A percentile compares a stretch with the other conserved stretches of the same genome.
phyloP scores from a whole-genome alignment of 2,797 vertebrate genomes.

The Danio kyathit region DNA sequence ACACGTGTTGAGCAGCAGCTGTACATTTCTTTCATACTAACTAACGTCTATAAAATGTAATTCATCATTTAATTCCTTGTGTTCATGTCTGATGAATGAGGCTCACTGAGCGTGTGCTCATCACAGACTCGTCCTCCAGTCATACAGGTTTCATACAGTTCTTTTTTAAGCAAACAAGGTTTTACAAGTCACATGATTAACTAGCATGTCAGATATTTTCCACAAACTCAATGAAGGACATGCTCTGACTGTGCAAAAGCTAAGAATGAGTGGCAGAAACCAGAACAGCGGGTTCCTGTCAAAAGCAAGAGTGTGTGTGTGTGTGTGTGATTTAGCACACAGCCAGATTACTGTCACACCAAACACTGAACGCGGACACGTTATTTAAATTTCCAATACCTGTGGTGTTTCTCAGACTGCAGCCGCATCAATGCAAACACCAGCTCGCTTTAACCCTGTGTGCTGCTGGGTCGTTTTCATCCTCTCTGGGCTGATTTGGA shows the following conservation, averaged over 20 bases:
- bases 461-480: too few species aligned
- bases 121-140: background rate
- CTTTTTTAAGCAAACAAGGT: background rate
- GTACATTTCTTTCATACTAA: too few species aligned
- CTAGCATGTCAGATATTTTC: background rate
- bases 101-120: background rate
- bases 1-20: too few species aligned
- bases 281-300: slow-evolving; percentile 25
- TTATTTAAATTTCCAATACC: background rate
- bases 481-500: too few species aligned
- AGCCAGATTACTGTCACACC: background rate
- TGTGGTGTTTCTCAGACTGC: background rate
- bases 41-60: too few species aligned
- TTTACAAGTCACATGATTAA: background rate
- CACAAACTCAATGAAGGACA: background rate
- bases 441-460: too few species aligned
- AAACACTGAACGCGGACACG: background rate
- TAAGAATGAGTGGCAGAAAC: slow-evolving; percentile 12
- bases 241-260: background rate
- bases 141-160: background rate
- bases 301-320: background rate
- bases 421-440: background rate
- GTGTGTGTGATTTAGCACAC: background rate
- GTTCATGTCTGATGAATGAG: too few species aligned
- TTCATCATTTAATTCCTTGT: too few species aligned